A percentile compares a stretch with the other conserved stretches of the same genome.
These are phyloP conservation scores for Bradysia coprophila DNA, from an alignment of 1,140 invertebrate species.

Conservation along the genomic window DNA sequence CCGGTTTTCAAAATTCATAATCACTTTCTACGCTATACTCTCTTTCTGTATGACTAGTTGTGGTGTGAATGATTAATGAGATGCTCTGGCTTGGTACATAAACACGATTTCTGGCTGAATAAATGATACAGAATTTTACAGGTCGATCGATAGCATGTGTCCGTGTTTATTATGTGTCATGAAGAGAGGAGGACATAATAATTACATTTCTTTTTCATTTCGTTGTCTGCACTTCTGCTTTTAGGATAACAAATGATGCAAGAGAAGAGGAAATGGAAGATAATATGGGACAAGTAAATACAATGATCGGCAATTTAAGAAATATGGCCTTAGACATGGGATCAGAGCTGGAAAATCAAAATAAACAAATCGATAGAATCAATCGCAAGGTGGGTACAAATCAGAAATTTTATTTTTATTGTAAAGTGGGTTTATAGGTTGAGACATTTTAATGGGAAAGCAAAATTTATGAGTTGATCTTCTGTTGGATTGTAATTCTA, in stretches of 20 bases:
- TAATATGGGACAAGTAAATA: slow-evolving; percentile 83
- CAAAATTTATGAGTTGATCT: neutral
- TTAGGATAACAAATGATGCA: slow-evolving; percentile 66
- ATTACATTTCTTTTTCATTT: neutral
- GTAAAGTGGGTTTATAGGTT: neutral
- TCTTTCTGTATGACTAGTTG: no score
- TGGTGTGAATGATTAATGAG: no score
- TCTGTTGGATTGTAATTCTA: neutral
- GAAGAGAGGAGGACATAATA: no score
- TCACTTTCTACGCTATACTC: no score
- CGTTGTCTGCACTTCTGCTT: no score
- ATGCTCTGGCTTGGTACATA: no score
- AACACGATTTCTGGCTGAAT: neutral
- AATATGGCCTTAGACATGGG: slow-evolving; percentile 99
- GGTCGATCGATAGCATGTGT: no score
- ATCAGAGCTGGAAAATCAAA: slow-evolving; percentile 94
- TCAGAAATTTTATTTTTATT: neutral
- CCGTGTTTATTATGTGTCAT: no score
- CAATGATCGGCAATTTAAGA: slow-evolving; percentile 94
- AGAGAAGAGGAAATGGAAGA: slow-evolving; percentile 84
- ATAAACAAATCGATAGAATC: slow-evolving; percentile 92
- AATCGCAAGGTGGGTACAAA: slow-evolving; percentile 73
- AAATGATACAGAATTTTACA: no score
- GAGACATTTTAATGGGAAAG: neutral
- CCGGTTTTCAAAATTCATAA: no score